Evolutionary conservation across 1,140 invertebrate genomes (phyloP), one percentile per base, ranked within the genome.

Genomic region (Hyphantria cunea): DNA sequence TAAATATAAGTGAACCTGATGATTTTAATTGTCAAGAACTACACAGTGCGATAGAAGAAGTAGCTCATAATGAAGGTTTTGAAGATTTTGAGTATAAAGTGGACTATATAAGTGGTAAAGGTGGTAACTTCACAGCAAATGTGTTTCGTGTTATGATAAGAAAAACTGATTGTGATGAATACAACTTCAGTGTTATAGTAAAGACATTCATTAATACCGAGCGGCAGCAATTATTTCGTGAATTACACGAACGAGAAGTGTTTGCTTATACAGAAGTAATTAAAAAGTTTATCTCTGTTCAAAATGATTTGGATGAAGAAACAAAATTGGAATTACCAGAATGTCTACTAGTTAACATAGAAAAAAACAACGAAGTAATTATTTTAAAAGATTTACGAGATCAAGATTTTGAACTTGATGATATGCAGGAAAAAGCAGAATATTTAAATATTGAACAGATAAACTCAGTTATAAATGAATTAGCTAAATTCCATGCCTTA

Each of bases 1-100:
- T 89, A 7, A 85, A 89, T 70, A 71, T 88, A 52, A 86, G 84
- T 75, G 85, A 89, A 74, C 85, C 86, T 0, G 85, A 89, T 42
- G 86, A 89, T 63, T 89, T 89, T 62, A 86, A 86, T 31, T 84
- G 78, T 58, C 47, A 66, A 0, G 85, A 90, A 80, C 68, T 90
- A 33, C 86, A 90, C 50, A 75, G 49, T 58, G 79, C 74, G 12
- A 76, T 88, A n/a, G 64, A 82, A 70, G 71, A 73, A 49, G 72
- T 83, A 9, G 81, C 82, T 0, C 49, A 71, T 15, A 55, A 74
- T 6, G 72, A 75, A 25, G 60, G 74, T 10, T 77, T 88, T 17
- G 33, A 75, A 32, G 74, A 86, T 54, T 87, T 87, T 51, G 69
- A 66, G 7, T 90, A 90, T 67, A 80, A 87, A 15, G 87, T 90